Evolutionary conservation across 1,140 invertebrate species (phyloP).

Genomic region (Littorina saxatilis): DNA sequence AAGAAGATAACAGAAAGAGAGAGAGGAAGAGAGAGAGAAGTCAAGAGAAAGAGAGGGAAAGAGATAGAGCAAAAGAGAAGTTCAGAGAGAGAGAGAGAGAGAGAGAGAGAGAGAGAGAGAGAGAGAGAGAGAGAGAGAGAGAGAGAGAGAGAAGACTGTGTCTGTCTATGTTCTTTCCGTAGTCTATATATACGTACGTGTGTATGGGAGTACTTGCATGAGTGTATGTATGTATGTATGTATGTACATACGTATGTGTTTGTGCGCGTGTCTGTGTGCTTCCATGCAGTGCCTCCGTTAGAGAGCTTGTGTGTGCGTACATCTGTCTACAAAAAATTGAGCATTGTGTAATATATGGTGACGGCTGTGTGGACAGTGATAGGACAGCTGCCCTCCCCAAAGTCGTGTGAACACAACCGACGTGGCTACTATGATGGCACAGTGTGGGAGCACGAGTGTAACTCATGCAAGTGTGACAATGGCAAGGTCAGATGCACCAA

Average conservation of each 20-base stretch:
- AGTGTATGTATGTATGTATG: too few relatives aligned
- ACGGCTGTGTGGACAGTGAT: constrained; percentile 53
- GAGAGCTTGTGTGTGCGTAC: too few relatives aligned
- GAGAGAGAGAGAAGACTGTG: too few relatives aligned
- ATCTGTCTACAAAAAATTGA: too few relatives aligned
- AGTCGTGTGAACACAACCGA: constrained; percentile 79
- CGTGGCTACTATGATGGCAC: constrained; percentile 80
- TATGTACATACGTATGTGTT: too few relatives aligned
- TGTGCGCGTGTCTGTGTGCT: too few relatives aligned
- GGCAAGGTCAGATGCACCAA: constrained; percentile 87
- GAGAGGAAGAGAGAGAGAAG: background rate
- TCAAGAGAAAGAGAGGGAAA: too few relatives aligned
- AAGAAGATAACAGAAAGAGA: background rate
- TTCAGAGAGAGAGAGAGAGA: background rate
- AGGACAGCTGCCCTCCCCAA: constrained; percentile 60
- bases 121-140: background rate
- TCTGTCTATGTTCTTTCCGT: too few relatives aligned
- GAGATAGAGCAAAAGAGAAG: background rate
- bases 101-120: background rate
- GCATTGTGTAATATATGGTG: too few relatives aligned
- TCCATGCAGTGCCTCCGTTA: too few relatives aligned
- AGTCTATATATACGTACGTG: too few relatives aligned
- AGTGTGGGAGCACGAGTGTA: constrained; percentile 85
- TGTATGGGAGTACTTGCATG: too few relatives aligned
- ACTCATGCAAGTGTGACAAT: constrained; percentile 86